Conservation (phyloP, 1,140 invertebrate species). For the Drosophila pseudoobscura region DNA sequence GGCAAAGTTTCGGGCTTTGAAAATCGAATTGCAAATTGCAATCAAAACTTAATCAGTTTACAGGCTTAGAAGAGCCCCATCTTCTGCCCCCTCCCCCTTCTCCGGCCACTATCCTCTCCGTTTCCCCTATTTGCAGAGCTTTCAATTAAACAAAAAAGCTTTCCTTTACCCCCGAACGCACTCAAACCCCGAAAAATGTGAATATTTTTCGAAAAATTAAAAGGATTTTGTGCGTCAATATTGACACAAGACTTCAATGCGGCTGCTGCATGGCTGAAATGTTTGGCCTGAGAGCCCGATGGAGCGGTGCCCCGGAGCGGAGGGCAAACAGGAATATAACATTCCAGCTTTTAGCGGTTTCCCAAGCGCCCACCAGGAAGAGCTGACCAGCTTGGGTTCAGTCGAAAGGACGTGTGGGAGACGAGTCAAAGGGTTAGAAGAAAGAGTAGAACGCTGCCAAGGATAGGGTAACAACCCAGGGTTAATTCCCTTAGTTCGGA, state of each 20-base stretch:
- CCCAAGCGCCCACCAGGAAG: too few relatives aligned
- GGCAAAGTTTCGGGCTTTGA: slow-evolving; percentile 59
- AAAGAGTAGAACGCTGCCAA: too few relatives aligned
- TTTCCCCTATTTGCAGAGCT: slow-evolving; percentile 51
- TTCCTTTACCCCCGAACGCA: neutral
- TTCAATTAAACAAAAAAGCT: slow-evolving; percentile 70
- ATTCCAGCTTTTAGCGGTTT: slow-evolving; percentile 28
- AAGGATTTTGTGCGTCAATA: slow-evolving; percentile 75
- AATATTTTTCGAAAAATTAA: slow-evolving; percentile 74
- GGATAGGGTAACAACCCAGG: too few relatives aligned
- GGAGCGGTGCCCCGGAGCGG: slow-evolving; percentile 2
- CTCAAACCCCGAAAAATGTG: slow-evolving; percentile 32
- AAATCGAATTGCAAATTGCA: slow-evolving; percentile 77
- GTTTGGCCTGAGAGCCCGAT: slow-evolving; percentile 25
- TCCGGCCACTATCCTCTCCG: neutral
- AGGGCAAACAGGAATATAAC: slow-evolving; percentile 46
- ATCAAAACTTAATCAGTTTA: slow-evolving; percentile 81
- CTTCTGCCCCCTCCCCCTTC: neutral
- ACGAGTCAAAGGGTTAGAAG: too few relatives aligned
- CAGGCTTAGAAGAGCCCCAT: slow-evolving; percentile 53
- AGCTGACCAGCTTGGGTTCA: neutral
- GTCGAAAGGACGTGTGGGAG: too few relatives aligned
- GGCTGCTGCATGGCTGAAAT: slow-evolving; percentile 24
- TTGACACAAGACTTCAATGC: slow-evolving; percentile 73
- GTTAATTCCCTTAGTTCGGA: too few relatives aligned